phyloP scores from a whole-genome alignment of 2,113 vertebrate genomes.

The Leucopsar rothschildi region DNA sequence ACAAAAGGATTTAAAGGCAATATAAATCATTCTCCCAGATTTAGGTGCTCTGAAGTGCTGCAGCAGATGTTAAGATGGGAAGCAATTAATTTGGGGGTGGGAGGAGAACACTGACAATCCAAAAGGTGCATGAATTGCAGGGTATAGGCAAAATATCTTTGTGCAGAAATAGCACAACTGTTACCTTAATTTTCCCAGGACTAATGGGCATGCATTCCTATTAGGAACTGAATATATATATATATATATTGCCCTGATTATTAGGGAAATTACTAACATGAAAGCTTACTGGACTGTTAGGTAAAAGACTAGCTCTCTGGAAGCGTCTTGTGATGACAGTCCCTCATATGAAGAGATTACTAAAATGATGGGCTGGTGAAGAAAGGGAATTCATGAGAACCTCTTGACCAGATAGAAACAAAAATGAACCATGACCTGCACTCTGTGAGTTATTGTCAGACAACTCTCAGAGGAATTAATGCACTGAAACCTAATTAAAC shows the following conservation, averaged over 20 bases:
- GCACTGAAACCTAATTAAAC: conserved; percentile 22
- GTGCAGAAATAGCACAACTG: background rate
- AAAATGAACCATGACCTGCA: background rate
- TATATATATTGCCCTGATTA: background rate
- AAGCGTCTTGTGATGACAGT: background rate
- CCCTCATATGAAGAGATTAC: background rate
- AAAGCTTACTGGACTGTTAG: background rate
- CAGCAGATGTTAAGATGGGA: background rate
- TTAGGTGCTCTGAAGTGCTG: background rate
- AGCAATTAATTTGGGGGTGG: background rate
- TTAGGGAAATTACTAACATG: background rate
- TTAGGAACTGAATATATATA: background rate
- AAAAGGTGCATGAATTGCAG: background rate
- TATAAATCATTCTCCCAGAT: background rate
- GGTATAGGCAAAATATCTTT: background rate
- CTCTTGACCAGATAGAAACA: background rate
- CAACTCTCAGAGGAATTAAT: background rate
- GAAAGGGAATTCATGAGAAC: background rate
- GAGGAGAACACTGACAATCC: background rate
- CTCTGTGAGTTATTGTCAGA: background rate
- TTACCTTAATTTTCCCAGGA: background rate
- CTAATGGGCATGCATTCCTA: background rate
- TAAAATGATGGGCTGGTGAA: background rate
- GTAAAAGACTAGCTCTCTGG: background rate
- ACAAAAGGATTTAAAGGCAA: background rate